Evolutionary conservation across 2,113 vertebrate species (phyloP), one percentile per base, ranked within the genome.

Genomic region (Sebastes schlegelii): DNA sequence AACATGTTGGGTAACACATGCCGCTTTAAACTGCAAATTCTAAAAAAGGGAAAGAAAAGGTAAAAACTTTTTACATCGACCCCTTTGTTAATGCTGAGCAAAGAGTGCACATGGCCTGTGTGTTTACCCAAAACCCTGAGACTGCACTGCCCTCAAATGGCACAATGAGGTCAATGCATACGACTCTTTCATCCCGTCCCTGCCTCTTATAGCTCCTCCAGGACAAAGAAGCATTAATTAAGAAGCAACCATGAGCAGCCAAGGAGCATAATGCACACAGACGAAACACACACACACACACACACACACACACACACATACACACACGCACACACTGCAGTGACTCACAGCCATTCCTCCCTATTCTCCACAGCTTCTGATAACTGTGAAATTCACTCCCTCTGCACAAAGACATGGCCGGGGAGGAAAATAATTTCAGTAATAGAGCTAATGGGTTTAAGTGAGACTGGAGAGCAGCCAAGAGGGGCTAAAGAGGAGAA

Each of bases 121-220:
- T 83, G 84, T 86, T 89, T 83, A 87, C 74, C 82, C 68, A 86
- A 92, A 93, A 93, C 77, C 79, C 80, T 94, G 95, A 95, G 95
- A 95, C 95, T 96, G 89, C 88, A 96, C 95, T 96, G 98, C 97
- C 97, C 96, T 96, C 97, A 93, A 93, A 96, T 95, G 97, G 95
- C 93, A 71, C 63, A 69, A 49, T 3, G 40, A 58, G 91, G 93
- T 92, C 93, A 95, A 91, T 94, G 92, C 94, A 71, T 81, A 85
- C 9, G 17, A 57, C 82, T 81, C 76, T 67, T 74, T 82, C 80
- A 80, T 82, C 79, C 88, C 55, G 4, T 46, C 77, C 60, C 57
- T 73, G 65, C 75, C 75, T 82, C 83, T 67, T 70, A 81, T 62
- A 87, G 83, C 82, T 93, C 92, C 93, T 92, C 88, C 88, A 91